phyloP scores from a whole-genome alignment of 2,797 vertebrate genomes.

The Muscicapa comitata region DNA sequence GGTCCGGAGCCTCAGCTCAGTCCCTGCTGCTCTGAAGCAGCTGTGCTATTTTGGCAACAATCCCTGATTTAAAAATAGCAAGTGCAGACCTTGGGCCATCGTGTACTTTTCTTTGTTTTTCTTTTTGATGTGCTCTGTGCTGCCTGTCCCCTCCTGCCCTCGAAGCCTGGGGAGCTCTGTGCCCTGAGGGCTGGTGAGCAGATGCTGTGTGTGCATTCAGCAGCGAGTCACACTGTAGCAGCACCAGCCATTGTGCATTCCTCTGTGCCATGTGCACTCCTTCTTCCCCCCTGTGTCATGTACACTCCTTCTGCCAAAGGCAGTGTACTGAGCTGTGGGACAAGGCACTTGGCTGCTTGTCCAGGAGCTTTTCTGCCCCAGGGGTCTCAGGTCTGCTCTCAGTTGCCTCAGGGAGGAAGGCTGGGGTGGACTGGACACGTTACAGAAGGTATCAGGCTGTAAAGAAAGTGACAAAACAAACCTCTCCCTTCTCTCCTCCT shows the following conservation, averaged over 20 bases:
- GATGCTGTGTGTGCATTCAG: not conserved
- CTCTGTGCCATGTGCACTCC: not conserved
- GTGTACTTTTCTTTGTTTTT: not conserved
- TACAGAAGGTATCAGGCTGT: not conserved
- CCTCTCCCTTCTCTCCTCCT: not conserved
- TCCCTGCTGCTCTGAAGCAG: not conserved
- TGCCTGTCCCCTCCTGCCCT: not conserved
- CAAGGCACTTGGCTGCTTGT: not conserved
- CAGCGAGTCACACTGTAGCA: fast-evolving
- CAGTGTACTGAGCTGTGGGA: not conserved
- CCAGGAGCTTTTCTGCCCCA: not conserved
- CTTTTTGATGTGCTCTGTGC: not conserved
- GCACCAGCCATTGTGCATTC: fast-evolving
- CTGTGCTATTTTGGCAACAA: conserved; percentile 35
- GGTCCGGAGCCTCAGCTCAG: not conserved
- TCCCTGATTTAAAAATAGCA: conserved; percentile 50
- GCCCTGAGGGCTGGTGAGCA: fast-evolving
- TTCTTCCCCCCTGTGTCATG: no score
- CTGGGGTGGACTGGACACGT: not conserved
- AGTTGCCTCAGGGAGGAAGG: not conserved
- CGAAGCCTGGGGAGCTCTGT: not conserved
- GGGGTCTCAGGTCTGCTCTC: not conserved
- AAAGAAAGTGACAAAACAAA: not conserved
- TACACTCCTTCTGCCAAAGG: not conserved
- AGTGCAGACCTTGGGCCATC: not conserved